Base-by-base conservation (phyloP, 1,140 invertebrate genomes). In the Drosophila erecta region DNA sequence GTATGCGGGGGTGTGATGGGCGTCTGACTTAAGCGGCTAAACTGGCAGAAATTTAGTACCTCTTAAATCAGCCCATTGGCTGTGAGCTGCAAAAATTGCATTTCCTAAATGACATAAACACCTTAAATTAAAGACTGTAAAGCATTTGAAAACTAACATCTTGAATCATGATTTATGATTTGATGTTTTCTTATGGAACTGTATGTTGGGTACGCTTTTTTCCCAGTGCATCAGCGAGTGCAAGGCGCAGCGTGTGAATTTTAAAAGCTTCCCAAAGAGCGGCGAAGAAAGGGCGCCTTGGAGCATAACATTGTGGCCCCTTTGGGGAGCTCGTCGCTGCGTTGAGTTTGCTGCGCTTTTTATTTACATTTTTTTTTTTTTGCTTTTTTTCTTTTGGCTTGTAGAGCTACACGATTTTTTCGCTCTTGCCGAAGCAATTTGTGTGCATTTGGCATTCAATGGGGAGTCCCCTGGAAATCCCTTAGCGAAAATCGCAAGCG, bases 391-490 rank as follows among this genome's bases (percentile, higher is more conserved):
- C 8, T 30, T 8, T 30, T 30, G 30, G 8, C 8, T 59, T 22
- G 33, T 20, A 12, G 56, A 76, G 76, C 81, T 53, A 56, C 67
- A 50, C 59, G 46, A 60, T 57, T 86, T 74, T 78, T 76, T 66
- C 17, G 40, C 60, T 40, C 66, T 58, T 75, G 30, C 70, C 51
- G 35, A 61, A 60, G 71, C 81, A 84, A 84, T 85, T 84, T 84
- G 81, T 83, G 81, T 81, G 81, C 79, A 87, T 86, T 86, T 87
- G 83, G 83, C 81, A 86, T 87, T 86, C 81, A 86, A 85, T 85
- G 79, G 83, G 24, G 37, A 27, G 33, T 41, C 33, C 30, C 30
- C 37, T 41, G 57, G 40, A 75, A 79, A 84, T 79, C 75, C 80
- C 80, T 83, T 79, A 65, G 49, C 83, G 65, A 56, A 76, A 86